phyloP scores from a whole-genome alignment of 2,113 vertebrate genomes.

The Scomber japonicus region DNA sequence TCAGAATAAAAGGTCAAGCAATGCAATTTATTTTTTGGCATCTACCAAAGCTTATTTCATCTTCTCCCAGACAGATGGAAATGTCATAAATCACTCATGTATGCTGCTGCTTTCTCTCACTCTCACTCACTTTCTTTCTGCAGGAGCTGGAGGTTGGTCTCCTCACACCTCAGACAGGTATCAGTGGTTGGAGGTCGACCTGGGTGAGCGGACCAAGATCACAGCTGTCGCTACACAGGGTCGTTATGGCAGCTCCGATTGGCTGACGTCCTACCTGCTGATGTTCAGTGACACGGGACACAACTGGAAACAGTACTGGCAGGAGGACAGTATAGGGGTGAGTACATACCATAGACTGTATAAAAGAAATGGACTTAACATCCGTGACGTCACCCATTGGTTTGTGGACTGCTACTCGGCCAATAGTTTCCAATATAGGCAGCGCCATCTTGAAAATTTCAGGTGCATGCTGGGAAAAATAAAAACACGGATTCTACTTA shows the following conservation, averaged over 20 bases:
- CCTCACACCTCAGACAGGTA: conserved; percentile 90
- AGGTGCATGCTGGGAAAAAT: too few species aligned
- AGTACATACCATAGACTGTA: conserved; percentile 58
- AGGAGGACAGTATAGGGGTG: conserved; percentile 94
- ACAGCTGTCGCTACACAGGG: conserved; percentile 91
- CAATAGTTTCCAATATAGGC: too few species aligned
- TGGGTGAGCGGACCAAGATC: conserved; percentile 89
- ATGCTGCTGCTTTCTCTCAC: background rate
- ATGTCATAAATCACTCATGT: conserved; percentile 23
- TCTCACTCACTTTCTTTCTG: conserved; percentile 18
- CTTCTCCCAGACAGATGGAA: conserved; percentile 19
- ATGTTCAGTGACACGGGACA: conserved; percentile 93
- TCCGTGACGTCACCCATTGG: too few species aligned
- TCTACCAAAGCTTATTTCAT: conserved; percentile 36
- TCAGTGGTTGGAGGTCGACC: conserved; percentile 92
- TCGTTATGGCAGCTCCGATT: conserved; percentile 93
- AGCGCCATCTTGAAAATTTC: too few species aligned
- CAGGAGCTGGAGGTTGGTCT: conserved; percentile 96
- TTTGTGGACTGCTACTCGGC: too few species aligned
- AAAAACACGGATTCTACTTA: too few species aligned
- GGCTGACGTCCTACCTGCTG: conserved; percentile 91
- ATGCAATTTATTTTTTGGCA: conserved; percentile 23
- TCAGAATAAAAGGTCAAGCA: conserved; percentile 35
- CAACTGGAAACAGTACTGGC: conserved; percentile 93
- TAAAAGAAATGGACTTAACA: too few species aligned